A percentile compares a stretch with the other conserved stretches of the same genome.
Conservation (phyloP, 2,797 vertebrate species). For the Sciaenops ocellatus region DNA sequence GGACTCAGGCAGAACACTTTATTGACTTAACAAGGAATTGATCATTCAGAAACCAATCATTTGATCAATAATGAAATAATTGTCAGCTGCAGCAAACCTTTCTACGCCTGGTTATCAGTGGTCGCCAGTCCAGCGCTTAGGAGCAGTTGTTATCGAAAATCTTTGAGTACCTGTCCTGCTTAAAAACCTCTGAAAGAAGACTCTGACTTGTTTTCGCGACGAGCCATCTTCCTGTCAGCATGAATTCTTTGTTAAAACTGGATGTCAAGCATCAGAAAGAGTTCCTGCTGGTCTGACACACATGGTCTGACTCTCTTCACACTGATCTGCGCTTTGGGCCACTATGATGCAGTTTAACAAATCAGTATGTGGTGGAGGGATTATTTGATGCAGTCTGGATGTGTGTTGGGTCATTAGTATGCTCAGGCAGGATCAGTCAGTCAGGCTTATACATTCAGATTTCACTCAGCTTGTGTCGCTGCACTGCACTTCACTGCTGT, state of each 20-base stretch:
- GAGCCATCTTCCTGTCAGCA: neutral
- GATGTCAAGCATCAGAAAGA: conserved; percentile 7
- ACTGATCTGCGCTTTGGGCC: conserved; percentile 23
- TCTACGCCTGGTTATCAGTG: neutral
- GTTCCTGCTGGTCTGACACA: conserved; percentile 20
- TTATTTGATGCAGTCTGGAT: conserved; percentile 31
- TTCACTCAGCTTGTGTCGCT: conserved; percentile 14
- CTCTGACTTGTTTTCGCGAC: conserved; percentile 6
- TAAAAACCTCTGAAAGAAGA: neutral
- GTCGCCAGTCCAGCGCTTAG: neutral
- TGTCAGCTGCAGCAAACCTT: neutral
- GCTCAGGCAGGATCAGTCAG: conserved; percentile 43
- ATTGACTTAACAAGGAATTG: neutral
- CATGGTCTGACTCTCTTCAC: neutral
- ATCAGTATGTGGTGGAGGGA: conserved; percentile 24
- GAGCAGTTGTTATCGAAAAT: conserved; percentile 14
- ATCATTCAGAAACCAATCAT: neutral
- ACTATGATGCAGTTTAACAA: conserved; percentile 15
- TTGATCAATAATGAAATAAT: neutral
- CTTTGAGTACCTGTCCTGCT: neutral
- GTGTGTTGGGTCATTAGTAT: conserved; percentile 46
- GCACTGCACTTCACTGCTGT: conserved; percentile 31
- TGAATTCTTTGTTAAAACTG: conserved; percentile 25
- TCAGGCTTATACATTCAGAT: conserved; percentile 44
- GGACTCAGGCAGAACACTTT: neutral